Evolutionary conservation across 64 coral and sea anemone species (phyloP).

Genomic region (Montipora capricornis): DNA sequence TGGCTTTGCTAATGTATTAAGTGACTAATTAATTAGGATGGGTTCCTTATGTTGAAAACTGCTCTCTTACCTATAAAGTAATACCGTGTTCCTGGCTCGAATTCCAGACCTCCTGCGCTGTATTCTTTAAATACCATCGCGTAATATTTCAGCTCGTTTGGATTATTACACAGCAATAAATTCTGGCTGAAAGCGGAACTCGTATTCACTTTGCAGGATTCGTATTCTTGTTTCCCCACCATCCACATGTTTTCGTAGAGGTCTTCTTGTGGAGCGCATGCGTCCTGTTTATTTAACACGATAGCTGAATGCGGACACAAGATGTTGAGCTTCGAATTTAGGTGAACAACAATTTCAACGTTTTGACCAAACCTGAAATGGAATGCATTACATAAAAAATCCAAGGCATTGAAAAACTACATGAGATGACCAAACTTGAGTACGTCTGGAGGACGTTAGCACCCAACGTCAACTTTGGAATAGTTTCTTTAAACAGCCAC

Average conservation of each 20-base stretch:
- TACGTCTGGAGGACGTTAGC: too few relatives aligned
- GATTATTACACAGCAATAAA: constrained; percentile 21
- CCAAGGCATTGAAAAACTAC: background rate
- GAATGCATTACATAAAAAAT: too few relatives aligned
- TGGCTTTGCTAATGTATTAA: too few relatives aligned
- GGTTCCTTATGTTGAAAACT: too few relatives aligned
- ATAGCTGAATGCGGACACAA: constrained; percentile 62
- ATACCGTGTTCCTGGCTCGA: constrained; percentile 58
- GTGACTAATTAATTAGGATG: too few relatives aligned
- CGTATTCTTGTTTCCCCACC: constrained; percentile 66
- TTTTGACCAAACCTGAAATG: constrained; percentile 34
- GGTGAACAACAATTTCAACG: constrained; percentile 21
- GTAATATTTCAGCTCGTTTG: constrained; percentile 25
- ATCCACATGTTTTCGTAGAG: constrained; percentile 84
- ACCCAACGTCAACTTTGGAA: too few relatives aligned
- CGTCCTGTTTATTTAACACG: background rate
- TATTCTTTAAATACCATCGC: constrained; percentile 31
- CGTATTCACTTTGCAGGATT: constrained; percentile 44
- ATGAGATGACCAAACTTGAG: too few relatives aligned
- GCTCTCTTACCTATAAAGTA: constrained; percentile 73
- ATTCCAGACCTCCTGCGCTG: constrained; percentile 15
- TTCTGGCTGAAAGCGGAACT: background rate
- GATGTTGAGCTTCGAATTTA: constrained; percentile 58
- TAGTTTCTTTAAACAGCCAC: too few relatives aligned
- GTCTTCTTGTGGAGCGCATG: constrained; percentile 5